Percentiles rank a stretch among this genome's conserved stretches.
These are phyloP conservation scores for Epinotia brunnichana DNA, from an alignment of 2,888 invertebrate species.

Conservation along the genomic window DNA sequence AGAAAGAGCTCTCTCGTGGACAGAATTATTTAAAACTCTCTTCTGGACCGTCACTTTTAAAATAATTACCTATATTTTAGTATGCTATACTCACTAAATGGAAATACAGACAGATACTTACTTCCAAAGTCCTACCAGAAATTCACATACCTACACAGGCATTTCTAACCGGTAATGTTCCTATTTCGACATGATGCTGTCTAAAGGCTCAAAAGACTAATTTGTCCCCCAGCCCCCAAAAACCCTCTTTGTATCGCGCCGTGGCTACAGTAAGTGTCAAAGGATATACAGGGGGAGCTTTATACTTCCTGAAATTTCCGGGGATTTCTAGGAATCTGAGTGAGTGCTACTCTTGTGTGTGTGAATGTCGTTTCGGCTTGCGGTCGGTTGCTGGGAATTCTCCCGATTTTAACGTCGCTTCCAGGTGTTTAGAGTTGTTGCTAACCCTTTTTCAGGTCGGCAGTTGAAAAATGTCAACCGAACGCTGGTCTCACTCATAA, in stretches of 20 bases:
- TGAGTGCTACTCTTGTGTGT: slow-evolving; percentile 1
- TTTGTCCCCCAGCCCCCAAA: neutral
- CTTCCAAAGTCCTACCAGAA: neutral
- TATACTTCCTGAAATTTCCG: neutral
- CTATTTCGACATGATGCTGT: neutral
- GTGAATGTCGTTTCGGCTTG: slow-evolving; percentile 12
- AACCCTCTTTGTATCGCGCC: neutral
- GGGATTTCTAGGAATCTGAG: slow-evolving; percentile 5
- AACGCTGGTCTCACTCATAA: no score
- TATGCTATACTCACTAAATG: no score
- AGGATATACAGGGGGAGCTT: neutral
- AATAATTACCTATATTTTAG: neutral
- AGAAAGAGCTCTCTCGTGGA: no score
- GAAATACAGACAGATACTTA: neutral
- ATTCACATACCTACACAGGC: neutral
- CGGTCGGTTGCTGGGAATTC: neutral
- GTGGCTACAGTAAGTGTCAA: neutral
- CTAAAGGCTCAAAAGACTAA: neutral
- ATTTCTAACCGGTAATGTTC: neutral
- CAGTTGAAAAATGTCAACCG: no score
- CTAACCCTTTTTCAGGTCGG: no score
- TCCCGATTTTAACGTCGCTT: neutral
- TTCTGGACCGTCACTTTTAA: no score
- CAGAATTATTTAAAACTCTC: no score
- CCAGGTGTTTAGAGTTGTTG: neutral